Base-by-base conservation (phyloP, 2,888 invertebrate species). In the Loripinus fragilis region DNA sequence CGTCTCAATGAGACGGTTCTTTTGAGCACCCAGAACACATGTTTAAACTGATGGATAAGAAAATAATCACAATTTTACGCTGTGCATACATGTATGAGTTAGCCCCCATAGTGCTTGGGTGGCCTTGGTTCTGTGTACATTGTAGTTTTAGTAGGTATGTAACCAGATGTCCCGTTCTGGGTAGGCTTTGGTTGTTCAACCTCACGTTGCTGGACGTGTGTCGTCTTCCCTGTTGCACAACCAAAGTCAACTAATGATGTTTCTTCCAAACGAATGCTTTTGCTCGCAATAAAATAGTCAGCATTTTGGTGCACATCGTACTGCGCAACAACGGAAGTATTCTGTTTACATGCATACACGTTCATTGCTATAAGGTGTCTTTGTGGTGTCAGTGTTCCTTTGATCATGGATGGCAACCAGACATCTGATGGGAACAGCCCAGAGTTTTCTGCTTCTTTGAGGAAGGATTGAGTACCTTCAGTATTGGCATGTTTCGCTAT, bases 61-160 rank as follows among this genome's bases (percentile, higher is more conserved):
- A n/a, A n/a, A n/a, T n/a, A n/a, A n/a, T n/a, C n/a, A n/a, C n/a
- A n/a, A n/a, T n/a, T n/a, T n/a, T n/a, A n/a, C n/a, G n/a, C n/a
- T n/a, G n/a, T n/a, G n/a, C n/a, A n/a, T n/a, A n/a, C n/a, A n/a
- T n/a, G n/a, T n/a, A n/a, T n/a, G n/a, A n/a, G n/a, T n/a, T 55
- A 55, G 8, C 55, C 55, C 5, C 55, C 55, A 28, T 25, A 55
- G 28, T 55, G 55, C 20, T 55, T 55, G 7, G 55, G 55, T 55
- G 55, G 55, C 55, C 55, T 55, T 25, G 55, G 55, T 17, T 55
- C 5, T 10, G 30, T 55, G 28, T 7, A 25, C 55, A 55, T 55
- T 3, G 55, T 55, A 7, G 55, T 55, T 25, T 55, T 55, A 10
- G 55, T 55, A 8, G 55, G 55, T 20, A 28, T 28, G 55, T 55